Evolutionary conservation across 2,888 invertebrate species (phyloP).

Genomic region (Rhorus exstirpatorius): DNA sequence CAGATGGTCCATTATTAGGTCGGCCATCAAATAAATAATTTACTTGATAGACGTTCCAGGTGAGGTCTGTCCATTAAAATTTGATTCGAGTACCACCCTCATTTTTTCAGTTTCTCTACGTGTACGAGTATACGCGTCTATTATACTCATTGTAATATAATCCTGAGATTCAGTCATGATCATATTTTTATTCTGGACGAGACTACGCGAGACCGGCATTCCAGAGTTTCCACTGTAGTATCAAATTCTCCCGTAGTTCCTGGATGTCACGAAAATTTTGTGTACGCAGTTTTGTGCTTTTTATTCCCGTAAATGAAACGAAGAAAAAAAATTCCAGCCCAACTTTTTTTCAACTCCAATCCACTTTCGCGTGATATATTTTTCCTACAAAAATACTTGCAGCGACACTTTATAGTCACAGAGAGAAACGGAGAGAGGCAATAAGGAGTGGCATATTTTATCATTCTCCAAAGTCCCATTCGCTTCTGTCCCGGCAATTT

Average conservation of each 20-base stretch:
- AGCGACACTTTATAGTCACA: not conserved
- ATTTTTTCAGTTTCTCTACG: too few relatives aligned
- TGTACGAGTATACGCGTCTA: too few relatives aligned
- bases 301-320: not conserved
- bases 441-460: not conserved
- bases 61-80: too few relatives aligned
- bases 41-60: too few relatives aligned
- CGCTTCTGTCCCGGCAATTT: not conserved
- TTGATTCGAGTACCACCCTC: too few relatives aligned
- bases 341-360: not conserved
- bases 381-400: not conserved
- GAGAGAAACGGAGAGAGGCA: not conserved
- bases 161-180: too few relatives aligned
- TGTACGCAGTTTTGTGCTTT: not conserved
- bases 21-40: too few relatives aligned
- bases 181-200: too few relatives aligned
- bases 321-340: not conserved
- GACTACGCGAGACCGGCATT: too few relatives aligned
- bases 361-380: too few relatives aligned
- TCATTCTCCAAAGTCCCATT: not conserved
- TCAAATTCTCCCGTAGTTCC: conserved; percentile 32
- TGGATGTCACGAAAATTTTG: conserved; percentile 14
- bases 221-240: conserved; percentile 31
- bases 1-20: too few relatives aligned
- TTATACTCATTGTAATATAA: too few relatives aligned